Evolutionary conservation across 2,888 invertebrate species (phyloP), one percentile per base, ranked within the genome.

Genomic region (Pandemis corylana): DNA sequence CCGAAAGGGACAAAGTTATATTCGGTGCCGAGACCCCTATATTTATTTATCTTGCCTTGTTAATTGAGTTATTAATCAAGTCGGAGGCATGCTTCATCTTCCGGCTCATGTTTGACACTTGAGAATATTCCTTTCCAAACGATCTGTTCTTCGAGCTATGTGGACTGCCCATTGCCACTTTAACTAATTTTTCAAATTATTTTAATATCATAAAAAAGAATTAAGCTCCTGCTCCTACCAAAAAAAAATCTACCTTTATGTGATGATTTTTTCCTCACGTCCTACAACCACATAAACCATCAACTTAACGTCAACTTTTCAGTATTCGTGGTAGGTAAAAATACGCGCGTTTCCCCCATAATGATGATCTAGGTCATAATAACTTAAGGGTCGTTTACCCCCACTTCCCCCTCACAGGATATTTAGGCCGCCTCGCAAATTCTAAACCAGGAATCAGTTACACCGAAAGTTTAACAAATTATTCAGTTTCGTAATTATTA

Each of bases 361-460:
- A 75, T 46, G 66, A 75, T 75, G 75, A 75, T 75, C 70, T 75
- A 75, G 70, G 44, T 62, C 44, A 74, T 75, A 86, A 87, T 86
- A 84, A 86, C 85, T 86, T 83, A 75, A 68, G 74, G 59, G 80
- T 78, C 77, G 82, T 81, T 84, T 82, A 84, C 80, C 80, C 83
- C 84, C 80, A 83, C 84, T 84, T 15, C 20, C 66, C 75, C 67
- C 66, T 62, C 53, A 46, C 74, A 69, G 65, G 75, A 87, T 87
- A 88, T 88, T 88, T 85, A 87, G 87, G 88, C 85, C 87, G 87
- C 75, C 80, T 81, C 79, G 78, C 81, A 81, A 82, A 82, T 82
- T 83, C 80, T 81, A 78, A 80, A 78, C 78, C 77, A 79, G 76
- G 69, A 78, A 20, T 0, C 67, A 66, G 2, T 84, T 13, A 81